Evolutionary conservation across 2,113 vertebrate genomes (phyloP).

Genomic region (Hymenochirus boettgeri): DNA sequence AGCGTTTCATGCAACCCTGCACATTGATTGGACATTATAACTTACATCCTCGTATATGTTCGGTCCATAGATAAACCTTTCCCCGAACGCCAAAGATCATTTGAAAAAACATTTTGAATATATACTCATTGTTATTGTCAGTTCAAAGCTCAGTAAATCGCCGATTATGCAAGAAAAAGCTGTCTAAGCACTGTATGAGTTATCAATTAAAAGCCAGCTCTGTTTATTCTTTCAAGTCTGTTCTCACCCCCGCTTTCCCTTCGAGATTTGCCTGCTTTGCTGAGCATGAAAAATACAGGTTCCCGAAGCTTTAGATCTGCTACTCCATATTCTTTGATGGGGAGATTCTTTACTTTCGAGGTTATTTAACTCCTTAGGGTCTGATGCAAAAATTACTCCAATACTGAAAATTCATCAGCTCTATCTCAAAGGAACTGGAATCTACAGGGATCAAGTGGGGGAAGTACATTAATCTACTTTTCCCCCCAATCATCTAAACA

Average conservation of each 20-base stretch:
- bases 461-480: too few species aligned
- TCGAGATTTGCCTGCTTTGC: slow-evolving; percentile 17
- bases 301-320: slow-evolving; percentile 31
- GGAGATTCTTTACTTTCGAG: slow-evolving; percentile 12
- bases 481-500: too few species aligned
- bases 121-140: slow-evolving; percentile 15
- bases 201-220: slow-evolving; percentile 34
- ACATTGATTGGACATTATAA: too few species aligned
- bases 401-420: slow-evolving; percentile 10
- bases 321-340: slow-evolving; percentile 17
- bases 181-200: slow-evolving; percentile 29
- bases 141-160: slow-evolving; percentile 20
- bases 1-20: too few species aligned
- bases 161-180: slow-evolving; percentile 31
- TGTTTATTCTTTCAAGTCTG: slow-evolving; percentile 32
- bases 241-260: slow-evolving; percentile 6
- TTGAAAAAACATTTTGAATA: too few species aligned
- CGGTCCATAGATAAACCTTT: too few species aligned
- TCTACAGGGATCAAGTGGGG: too few species aligned
- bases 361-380: slow-evolving; percentile 28
- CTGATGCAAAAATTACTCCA: background rate
- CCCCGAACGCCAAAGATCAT: too few species aligned
- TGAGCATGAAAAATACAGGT: slow-evolving; percentile 20
- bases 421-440: background rate
- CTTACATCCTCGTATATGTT: too few species aligned